Evolutionary conservation across 2,113 vertebrate species (phyloP).

Genomic region (Mungos mungo): DNA sequence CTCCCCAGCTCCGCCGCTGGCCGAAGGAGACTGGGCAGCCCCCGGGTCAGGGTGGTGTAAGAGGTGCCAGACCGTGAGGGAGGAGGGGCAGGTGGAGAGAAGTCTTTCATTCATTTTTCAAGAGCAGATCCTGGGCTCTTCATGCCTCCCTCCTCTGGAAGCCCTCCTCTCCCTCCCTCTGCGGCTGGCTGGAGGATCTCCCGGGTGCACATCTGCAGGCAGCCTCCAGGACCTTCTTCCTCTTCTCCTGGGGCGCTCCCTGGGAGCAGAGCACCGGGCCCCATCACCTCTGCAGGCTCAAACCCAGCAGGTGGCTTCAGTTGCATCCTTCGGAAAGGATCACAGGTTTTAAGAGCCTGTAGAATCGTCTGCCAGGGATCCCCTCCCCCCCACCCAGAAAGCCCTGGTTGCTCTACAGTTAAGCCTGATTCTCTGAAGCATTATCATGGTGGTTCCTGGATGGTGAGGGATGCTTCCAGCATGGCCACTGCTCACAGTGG

Average conservation of each 20-base stretch:
- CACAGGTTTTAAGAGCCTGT: not conserved
- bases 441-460: not conserved
- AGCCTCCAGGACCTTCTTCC: rapidly evolving
- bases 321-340: not conserved
- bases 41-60: rapidly evolving
- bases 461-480: not conserved
- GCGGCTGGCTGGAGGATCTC: too few species aligned
- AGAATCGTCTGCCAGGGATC: not conserved
- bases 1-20: not conserved
- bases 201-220: rapidly evolving
- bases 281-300: too few species aligned
- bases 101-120: not conserved
- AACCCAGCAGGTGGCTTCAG: not conserved
- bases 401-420: not conserved
- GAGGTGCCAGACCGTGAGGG: not conserved
- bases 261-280: not conserved
- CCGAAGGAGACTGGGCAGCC: not conserved
- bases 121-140: not conserved
- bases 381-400: not conserved
- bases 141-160: not conserved
- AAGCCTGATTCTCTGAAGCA: not conserved
- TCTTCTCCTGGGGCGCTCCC: not conserved
- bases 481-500: rapidly evolving
- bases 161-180: not conserved
- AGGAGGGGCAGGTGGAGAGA: not conserved